A percentile compares a stretch with the other conserved stretches of the same genome.
Conservation (phyloP, 2,797 vertebrate genomes). For the Oceanodroma leucorhoa region DNA sequence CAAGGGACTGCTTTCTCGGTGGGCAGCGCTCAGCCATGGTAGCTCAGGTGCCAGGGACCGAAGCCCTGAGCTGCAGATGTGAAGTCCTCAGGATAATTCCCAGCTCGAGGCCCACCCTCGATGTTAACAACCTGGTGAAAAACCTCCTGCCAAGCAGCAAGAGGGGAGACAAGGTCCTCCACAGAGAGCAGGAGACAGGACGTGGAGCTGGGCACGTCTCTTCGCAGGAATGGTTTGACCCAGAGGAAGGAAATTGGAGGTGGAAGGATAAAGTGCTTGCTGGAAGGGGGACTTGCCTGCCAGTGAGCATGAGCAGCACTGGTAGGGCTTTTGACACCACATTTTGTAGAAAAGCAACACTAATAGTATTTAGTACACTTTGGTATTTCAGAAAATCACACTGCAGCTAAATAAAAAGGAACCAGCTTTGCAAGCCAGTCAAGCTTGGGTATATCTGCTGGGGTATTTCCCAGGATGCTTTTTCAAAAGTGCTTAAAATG, state of each 20-base stretch:
- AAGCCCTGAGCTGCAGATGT: neutral
- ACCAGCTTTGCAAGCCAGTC: neutral
- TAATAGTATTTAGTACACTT: neutral
- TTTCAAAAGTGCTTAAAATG: neutral
- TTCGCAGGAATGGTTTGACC: neutral
- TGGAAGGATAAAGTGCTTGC: neutral
- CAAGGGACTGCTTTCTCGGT: neutral
- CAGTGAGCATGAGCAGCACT: neutral
- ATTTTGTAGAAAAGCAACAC: neutral
- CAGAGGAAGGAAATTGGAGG: neutral
- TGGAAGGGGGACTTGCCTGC: neutral
- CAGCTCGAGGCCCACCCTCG: neutral
- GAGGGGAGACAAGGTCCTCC: neutral
- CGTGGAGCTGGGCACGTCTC: accelerated
- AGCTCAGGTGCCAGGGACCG: neutral
- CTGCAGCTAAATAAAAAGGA: neutral
- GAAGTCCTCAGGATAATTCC: neutral
- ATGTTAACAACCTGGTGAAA: neutral
- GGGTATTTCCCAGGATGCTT: neutral
- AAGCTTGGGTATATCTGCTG: neutral
- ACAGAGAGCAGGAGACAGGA: neutral
- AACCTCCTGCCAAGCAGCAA: neutral
- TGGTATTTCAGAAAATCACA: neutral
- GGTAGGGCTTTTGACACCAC: neutral
- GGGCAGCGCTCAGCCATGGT: accelerated